Percentiles rank a stretch among this genome's conserved stretches.
phyloP scores from a whole-genome alignment of 1,140 invertebrate species.

The Galendromus occidentalis region DNA sequence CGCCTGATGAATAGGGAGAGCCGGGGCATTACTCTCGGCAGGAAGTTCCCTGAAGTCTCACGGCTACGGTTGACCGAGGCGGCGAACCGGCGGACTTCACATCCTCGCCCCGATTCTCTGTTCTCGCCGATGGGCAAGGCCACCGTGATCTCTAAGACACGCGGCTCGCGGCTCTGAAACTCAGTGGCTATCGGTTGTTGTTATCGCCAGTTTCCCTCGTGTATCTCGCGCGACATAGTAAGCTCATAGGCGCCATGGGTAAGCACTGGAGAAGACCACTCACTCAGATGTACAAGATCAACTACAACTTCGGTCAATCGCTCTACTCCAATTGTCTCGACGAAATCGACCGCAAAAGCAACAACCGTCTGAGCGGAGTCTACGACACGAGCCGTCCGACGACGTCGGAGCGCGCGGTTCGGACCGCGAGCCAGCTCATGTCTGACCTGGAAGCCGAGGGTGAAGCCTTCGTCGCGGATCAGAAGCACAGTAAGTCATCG shows the following conservation, averaged over 20 bases:
- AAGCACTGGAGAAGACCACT: slow-evolving; percentile 7
- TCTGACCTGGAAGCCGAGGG: neutral
- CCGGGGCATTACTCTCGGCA: too few species aligned
- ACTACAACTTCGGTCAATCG: neutral
- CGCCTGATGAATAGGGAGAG: too few species aligned
- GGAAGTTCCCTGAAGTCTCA: too few species aligned
- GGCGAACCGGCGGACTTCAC: too few species aligned
- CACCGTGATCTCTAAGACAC: neutral
- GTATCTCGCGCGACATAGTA: neutral
- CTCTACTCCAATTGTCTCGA: slow-evolving; percentile 1
- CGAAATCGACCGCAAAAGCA: slow-evolving; percentile 7
- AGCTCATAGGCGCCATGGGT: neutral
- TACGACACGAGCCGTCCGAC: neutral
- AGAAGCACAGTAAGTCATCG: neutral
- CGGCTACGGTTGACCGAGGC: too few species aligned
- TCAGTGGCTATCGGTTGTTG: neutral
- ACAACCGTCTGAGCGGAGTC: slow-evolving; percentile 6
- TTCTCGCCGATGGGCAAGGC: neutral
- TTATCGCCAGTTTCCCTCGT: neutral
- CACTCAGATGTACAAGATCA: slow-evolving; percentile 11
- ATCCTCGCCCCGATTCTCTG: too few species aligned
- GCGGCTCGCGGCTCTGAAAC: neutral
- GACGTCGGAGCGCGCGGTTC: neutral
- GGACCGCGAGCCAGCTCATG: slow-evolving; percentile 2
- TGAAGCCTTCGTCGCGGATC: slow-evolving; percentile 1